Evolutionary conservation across 2,888 invertebrate species (phyloP), one percentile per base, ranked within the genome.

Genomic region (Cerceris rybyensis): DNA sequence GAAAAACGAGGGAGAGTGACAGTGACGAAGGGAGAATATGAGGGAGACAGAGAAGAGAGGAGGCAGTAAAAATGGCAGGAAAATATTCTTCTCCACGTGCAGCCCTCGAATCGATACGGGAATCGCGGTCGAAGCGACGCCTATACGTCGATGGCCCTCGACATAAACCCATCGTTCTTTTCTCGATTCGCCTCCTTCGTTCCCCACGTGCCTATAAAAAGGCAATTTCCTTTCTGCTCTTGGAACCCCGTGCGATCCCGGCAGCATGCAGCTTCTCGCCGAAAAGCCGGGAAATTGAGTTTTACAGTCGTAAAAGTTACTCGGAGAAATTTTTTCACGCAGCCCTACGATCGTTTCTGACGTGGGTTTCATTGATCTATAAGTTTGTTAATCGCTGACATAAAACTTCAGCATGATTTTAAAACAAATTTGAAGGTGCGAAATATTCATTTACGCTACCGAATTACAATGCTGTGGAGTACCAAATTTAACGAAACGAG

Each of bases 51-150:
- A 28, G 28, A 63, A 67, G 63, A 50, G 63, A 41, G 52, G 17
- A 58, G 78, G 63, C 59, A 73, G 78, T 73, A 72, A 70, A 79
- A 76, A 43, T 57, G 75, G 72, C 66, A 69, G 70, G 70, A 59
- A 74, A 80, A 78, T 80, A 78, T 78, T 73, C 80, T 76, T 69
- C 65, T 66, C 68, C 66, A 63, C 65, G 78, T 76, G 81, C 55
- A 72, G 43, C 81, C 72, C 28, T 66, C 73, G 81, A 85, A 85
- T 88, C 87, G 88, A 87, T 88, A 87, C 80, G 80, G 75, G 78
- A 76, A 85, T 80, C 69, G 78, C 67, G 80, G 78, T 73, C 75
- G 83, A 80, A 84, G 78, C 84, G 83, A 86, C 87, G 85, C 82
- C 86, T 84, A 80, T 68, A 75, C 68, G 66, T 66, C 74, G 80